Base-by-base conservation (phyloP, 2,888 invertebrate genomes). In the Caenorhabditis imperialis region DNA sequence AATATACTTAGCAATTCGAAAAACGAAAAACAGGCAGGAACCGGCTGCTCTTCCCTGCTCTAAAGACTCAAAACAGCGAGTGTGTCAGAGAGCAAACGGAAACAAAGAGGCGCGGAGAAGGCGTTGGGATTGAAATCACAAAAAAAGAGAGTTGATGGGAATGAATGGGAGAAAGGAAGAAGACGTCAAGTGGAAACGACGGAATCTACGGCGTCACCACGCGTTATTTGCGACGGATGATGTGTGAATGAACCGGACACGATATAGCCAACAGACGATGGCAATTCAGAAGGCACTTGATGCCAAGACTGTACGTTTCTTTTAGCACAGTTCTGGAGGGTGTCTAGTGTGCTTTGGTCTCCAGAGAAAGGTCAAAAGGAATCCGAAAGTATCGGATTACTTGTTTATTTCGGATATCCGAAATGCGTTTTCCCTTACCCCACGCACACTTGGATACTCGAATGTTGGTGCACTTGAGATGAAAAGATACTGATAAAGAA, bases 191-290 rank as follows among this genome's bases (percentile, higher is more conserved):
- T 65, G 57, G 55, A 65, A 65, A 57, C 55, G 57, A 57, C n/a
- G n/a, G n/a, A n/a, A n/a, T n/a, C n/a, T n/a, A n/a, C n/a, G n/a
- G n/a, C n/a, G n/a, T n/a, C 40, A 57, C 55, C 57, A 65, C 65
- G 65, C 65, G 65, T 65, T 55, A 65, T 65, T 65, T 65, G 65
- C 65, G 65, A 63, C 55, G 63, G 65, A 65, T 65, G 65, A 65
- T 65, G 65, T 57, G 65, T 33, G 65, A 65, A 65, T 65, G 65
- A 57, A 65, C 65, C 65, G 65, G 65, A 65, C 65, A 50, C n/a
- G 45, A 35, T 37, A 27, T 22, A 44, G 38, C 33, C 12, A 12
- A 37, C 47, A 48, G 55, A 50, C 33, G 44, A 57, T 57, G 65
- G 57, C 55, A 65, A 55, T 65, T 50, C 50, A 57, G 10, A 23